Conservation (phyloP, 2,113 vertebrate species). For the Tychaedon coryphoeus region DNA sequence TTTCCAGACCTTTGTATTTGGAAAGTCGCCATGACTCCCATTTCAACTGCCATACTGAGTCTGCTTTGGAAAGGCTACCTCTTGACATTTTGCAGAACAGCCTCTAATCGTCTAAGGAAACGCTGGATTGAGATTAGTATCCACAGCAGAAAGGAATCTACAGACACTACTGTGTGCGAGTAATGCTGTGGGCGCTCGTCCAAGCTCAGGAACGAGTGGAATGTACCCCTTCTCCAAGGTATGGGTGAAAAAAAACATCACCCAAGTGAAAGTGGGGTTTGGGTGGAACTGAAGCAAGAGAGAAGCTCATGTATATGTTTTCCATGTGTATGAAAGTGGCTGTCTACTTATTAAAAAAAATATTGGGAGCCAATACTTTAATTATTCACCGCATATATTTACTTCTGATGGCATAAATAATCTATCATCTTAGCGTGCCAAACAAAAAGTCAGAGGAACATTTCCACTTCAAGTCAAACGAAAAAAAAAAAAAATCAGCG, state of each 20-base stretch:
- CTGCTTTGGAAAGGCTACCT: constrained; percentile 5
- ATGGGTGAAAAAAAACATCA: constrained; percentile 29
- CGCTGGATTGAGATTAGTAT: constrained; percentile 33
- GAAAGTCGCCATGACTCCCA: not conserved
- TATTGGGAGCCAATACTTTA: not conserved
- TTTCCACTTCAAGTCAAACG: not conserved
- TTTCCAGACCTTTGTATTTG: constrained; percentile 6
- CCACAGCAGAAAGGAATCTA: not conserved
- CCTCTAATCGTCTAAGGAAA: not conserved
- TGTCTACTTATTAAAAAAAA: not conserved
- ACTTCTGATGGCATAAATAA: not conserved
- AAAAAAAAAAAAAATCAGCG: not conserved
- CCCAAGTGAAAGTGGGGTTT: not conserved
- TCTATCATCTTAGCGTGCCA: not conserved
- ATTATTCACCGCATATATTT: constrained; percentile 4
- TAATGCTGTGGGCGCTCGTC: not conserved
- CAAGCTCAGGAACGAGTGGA: constrained; percentile 33
- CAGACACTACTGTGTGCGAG: not conserved
- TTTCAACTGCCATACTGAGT: not conserved
- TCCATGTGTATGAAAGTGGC: not conserved
- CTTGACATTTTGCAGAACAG: constrained; percentile 13
- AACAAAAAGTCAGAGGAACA: not conserved
- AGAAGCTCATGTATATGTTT: not conserved
- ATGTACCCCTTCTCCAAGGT: constrained; percentile 38
- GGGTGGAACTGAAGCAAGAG: not conserved